Base-by-base conservation (phyloP, 1,140 invertebrate species). In the Centruroides vittatus region DNA sequence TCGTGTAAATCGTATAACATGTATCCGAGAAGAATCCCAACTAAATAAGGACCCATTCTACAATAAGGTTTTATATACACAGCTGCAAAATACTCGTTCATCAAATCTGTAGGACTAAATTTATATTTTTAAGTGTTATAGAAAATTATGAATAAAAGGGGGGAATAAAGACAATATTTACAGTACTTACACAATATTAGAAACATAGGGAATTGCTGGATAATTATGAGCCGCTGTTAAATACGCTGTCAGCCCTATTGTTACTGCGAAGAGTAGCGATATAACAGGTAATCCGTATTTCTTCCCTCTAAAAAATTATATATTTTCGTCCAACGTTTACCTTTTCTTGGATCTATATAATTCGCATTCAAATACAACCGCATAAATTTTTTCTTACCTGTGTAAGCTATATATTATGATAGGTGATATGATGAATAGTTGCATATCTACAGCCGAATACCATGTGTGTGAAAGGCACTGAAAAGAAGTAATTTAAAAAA, bases 11-110 rank as follows among this genome's bases (percentile, higher is more conserved):
- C 23, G 34, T 70, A 71, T 10, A 78, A 58, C 35, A 73, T 47
- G 53, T 76, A 74, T 23, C 75, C 79, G 5, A 76, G 65, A 11
- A 76, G 51, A 50, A 80, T 70, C 3, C 79, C 79, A 57, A 80
- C 67, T 55, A 79, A 70, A 64, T 78, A 80, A 10, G 79, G 75
- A 5, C 73, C 73, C 36, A 78, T 73, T 52, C 79, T 70, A 64
- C 73, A 76, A 69, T 80, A 81, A 5, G 80, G 79, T 52, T 75
- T 76, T 2, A 93, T 91, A 65, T 92, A 95, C 67, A 96, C 88
- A 66, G 93, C 88, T 9, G 87, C 84, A 81, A 92, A 88, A 70
- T 93, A 94, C 58, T 63, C 55, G 57, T 71, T 67, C 12, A 71
- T 11, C 49, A 68, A 13, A 34, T 66, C 58, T 54, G 55, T 23